Evolutionary conservation across 2,888 invertebrate genomes (phyloP), one percentile per base, ranked within the genome.

Genomic region (Callimorpha dominula): DNA sequence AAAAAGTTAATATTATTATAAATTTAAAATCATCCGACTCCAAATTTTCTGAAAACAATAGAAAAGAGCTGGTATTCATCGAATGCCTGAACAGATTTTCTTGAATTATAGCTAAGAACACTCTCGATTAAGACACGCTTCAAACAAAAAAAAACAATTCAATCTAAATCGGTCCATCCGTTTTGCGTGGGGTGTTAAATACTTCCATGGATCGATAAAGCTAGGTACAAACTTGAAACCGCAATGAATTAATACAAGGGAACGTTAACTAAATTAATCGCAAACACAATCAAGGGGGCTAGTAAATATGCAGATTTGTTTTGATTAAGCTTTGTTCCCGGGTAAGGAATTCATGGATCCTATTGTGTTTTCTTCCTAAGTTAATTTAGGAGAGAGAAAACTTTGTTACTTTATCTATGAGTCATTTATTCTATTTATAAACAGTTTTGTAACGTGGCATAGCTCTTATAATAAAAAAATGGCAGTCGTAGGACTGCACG

Each of bases 221-320:
- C 5, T 20, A 49, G 15, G n/a, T 63, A 63, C 50, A 14, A 62
- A 67, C 62, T 60, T 52, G 54, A 54, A n/a, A 40, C 46, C 31
- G 31, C 31, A 43, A 54, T 20, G 64, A 57, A 72, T 72, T 31
- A 72, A 72, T 67, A 52, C 54, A 68, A 57, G 42, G 50, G 43
- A 60, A 70, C 52, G n/a, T 73, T 42, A 73, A 73, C 65, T 65
- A 62, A 68, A 73, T 72, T 71, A 12, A 65, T 73, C 42, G 43
- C 50, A 43, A 66, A 73, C 66, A 73, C 64, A 71, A 74, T 73
- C 71, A 66, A 65, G 5, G 42, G 67, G n/a, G n/a, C 14, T 46
- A 20, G 20, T 65, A 57, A 74, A 75, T 70, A 75, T 77, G 72
- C 70, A 77, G 20, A 80, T 75, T 75, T 70, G 62, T 76, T 75